Evolutionary conservation across 2,888 invertebrate species (phyloP).

Genomic region (Lasioglossum morio): DNA sequence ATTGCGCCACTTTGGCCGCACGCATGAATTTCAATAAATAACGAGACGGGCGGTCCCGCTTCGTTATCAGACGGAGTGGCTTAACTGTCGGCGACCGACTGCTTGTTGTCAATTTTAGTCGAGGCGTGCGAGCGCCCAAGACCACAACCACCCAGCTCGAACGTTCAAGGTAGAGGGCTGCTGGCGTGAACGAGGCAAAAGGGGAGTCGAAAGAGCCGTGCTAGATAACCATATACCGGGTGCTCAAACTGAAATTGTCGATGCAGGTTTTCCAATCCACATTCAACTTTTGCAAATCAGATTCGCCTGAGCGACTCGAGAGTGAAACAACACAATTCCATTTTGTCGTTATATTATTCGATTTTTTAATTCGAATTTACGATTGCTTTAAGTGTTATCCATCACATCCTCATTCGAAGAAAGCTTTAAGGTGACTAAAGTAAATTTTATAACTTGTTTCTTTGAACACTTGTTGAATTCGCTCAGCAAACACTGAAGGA

Average conservation of each 20-base stretch:
- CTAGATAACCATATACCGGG: slow-evolving; percentile 5
- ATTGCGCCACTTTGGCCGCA: slow-evolving; percentile 53
- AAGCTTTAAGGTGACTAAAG: too few species aligned
- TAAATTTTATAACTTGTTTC: too few species aligned
- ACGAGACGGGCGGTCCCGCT: slow-evolving; percentile 59
- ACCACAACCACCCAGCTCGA: slow-evolving; percentile 53
- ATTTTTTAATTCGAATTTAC: background rate
- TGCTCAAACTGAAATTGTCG: slow-evolving; percentile 2
- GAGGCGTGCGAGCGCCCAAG: slow-evolving; percentile 53
- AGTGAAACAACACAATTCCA: background rate
- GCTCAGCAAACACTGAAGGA: too few species aligned
- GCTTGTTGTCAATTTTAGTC: slow-evolving; percentile 66
- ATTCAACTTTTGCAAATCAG: background rate
- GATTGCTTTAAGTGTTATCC: background rate
- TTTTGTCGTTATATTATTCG: background rate
- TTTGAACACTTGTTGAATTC: too few species aligned
- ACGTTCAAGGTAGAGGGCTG: slow-evolving; percentile 14
- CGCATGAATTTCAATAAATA: slow-evolving; percentile 70
- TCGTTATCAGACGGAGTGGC: slow-evolving; percentile 65
- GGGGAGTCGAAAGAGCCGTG: background rate
- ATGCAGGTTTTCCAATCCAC: background rate
- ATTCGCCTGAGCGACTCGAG: background rate
- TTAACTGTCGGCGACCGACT: slow-evolving; percentile 63
- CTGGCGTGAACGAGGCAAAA: background rate
- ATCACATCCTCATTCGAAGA: background rate